phyloP scores from a whole-genome alignment of 2,113 vertebrate species.

The Hippocampus barbouri region DNA sequence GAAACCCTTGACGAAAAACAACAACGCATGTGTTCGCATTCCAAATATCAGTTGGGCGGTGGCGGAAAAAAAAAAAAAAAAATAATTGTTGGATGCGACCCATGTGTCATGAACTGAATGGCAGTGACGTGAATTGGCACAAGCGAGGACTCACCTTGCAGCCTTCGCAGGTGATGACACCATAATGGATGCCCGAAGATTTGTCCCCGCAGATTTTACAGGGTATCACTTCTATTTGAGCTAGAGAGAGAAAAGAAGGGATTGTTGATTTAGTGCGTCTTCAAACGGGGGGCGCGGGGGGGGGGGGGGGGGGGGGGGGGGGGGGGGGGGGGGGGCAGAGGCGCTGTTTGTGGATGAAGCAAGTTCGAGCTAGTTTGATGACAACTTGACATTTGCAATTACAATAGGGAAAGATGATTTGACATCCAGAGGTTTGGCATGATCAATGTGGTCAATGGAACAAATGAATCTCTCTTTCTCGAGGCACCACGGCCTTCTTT shows the following conservation, averaged over 20 bases:
- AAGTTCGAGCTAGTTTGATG: neutral
- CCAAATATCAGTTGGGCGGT: neutral
- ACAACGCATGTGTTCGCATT: neutral
- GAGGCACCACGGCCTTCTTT: neutral
- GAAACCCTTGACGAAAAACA: constrained; percentile 74
- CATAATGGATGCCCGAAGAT: constrained; percentile 90
- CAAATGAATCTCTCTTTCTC: neutral
- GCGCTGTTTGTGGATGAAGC: too few species aligned
- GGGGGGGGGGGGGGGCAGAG: too few species aligned
- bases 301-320: too few species aligned
- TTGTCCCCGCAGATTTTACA: constrained; percentile 95
- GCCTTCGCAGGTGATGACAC: constrained; percentile 85
- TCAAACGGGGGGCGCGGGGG: too few species aligned
- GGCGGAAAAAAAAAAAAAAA: too few species aligned
- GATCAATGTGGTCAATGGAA: neutral
- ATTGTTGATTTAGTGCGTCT: neutral
- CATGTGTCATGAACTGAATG: neutral
- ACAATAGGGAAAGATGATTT: neutral
- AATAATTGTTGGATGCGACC: neutral
- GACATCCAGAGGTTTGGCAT: neutral
- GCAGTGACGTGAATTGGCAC: neutral
- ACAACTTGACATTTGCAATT: neutral
- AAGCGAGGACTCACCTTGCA: constrained; percentile 71
- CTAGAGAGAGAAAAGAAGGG: constrained; percentile 55
- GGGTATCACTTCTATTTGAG: constrained; percentile 91